Evolutionary conservation across 2,113 vertebrate genomes (phyloP), one percentile per base, ranked within the genome.

Genomic region (Micromys minutus): DNA sequence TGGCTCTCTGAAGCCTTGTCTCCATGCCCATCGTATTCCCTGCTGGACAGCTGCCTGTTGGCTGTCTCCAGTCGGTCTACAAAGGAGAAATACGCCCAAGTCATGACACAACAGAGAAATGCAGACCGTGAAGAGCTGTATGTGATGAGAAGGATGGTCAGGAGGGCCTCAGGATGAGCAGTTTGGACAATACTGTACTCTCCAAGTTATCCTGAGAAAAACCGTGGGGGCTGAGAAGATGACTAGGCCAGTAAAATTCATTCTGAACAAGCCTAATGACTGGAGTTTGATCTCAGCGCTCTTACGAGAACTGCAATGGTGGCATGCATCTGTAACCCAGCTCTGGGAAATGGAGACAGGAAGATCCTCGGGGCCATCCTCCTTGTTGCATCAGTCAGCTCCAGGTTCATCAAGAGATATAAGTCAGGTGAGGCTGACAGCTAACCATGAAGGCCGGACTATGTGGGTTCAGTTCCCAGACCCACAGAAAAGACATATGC

Each of bases 41-140:
- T 97, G 98, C 98, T 98, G 94, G 99, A 99, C 31, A 99, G 98
- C 90, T 99, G 99, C 97, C 98, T 98, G 91, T 98, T 99, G 97
- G 99, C 99, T 0, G 99, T 99, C 97, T 99, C 99, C 86, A 99
- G 98, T 26, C 99, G 98, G 92, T 99, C 99, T 99, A 95, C n/a
- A 96, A 95, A 98, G 93, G 97, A 97, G 97, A 98, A 98, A 98
- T 83, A 86, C 87, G 96, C 81, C 76, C 86, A 96, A 97, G 95
- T 69, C 89, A 94, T 81, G 83, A 96, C 84, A 71, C 92, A 87
- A 97, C 55, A 50, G 77, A 97, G 87, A 97, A 97, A 97, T n/a
- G 85, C 89, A 93, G 92, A 2, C 52, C 69, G 72, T 91, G 94
- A 97, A 89, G 79, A 96, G 80, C 47, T 69, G 63, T 59, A 87